Evolutionary conservation across 2,888 invertebrate species (phyloP).

Genomic region (Sminthurides aquaticus): DNA sequence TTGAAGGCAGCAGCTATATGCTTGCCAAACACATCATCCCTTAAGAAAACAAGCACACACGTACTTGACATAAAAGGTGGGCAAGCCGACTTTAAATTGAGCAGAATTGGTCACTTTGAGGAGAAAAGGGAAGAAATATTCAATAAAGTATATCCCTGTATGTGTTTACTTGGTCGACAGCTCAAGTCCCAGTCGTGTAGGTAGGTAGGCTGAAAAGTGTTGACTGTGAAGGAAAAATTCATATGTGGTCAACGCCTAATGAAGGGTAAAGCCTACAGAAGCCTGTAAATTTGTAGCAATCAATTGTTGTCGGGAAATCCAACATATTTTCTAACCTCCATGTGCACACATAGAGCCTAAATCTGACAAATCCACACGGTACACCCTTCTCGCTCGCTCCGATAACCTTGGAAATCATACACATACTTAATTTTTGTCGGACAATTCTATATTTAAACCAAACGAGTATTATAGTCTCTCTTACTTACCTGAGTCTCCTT

Average conservation of each 20-base stretch:
- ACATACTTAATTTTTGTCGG: no score
- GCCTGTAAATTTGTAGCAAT: neutral
- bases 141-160: slow-evolving; percentile 12
- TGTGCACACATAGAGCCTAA: no score
- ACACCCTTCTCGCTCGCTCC: no score
- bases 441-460: no score
- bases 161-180: slow-evolving; percentile 14
- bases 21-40: neutral
- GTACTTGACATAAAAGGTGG: slow-evolving; percentile 20
- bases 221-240: neutral
- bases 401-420: neutral
- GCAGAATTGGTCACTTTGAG: slow-evolving; percentile 21
- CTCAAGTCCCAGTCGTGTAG: neutral
- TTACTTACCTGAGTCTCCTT: no score
- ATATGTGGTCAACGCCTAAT: neutral
- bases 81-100: slow-evolving; percentile 14
- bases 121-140: no score
- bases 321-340: no score
- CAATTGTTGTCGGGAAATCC: no score
- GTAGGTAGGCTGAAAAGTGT: neutral
- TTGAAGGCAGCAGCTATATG: no score
- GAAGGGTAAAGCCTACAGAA: neutral
- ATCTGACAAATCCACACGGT: no score
- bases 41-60: neutral
- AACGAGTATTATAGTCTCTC: no score